These are phyloP conservation scores for Formica exsecta DNA, from an alignment of 1,140 invertebrate species.

Conservation along the genomic window DNA sequence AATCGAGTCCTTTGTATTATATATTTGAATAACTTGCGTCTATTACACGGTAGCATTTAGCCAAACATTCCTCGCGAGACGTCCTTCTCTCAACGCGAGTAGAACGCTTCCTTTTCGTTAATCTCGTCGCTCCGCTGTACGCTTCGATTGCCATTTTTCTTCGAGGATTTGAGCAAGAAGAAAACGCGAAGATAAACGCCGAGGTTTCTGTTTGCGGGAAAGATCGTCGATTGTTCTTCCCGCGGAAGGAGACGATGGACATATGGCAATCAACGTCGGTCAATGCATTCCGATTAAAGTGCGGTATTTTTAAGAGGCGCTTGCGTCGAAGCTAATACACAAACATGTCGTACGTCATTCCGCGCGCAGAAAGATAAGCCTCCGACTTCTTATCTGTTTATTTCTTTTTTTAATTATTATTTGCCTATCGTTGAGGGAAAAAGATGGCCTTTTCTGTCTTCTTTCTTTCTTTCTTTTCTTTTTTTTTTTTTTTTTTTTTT, in stretches of 20 bases:
- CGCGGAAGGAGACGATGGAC: background rate
- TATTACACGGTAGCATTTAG: constrained; percentile 68
- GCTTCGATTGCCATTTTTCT: constrained; percentile 40
- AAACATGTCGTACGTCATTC: constrained; percentile 70
- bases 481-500: constrained; percentile 70
- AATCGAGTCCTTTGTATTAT: constrained; percentile 76
- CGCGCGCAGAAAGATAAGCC: constrained; percentile 63
- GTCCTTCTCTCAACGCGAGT: constrained; percentile 69
- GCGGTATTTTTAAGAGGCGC: constrained; percentile 64
- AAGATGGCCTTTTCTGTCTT: constrained; percentile 67
- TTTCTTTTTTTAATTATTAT: constrained; percentile 53
- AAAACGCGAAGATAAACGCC: background rate
- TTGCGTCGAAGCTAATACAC: constrained; percentile 47
- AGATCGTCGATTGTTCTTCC: constrained; percentile 24
- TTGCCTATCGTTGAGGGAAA: constrained; percentile 72
- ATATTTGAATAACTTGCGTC: constrained; percentile 76
- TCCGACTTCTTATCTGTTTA: constrained; percentile 62
- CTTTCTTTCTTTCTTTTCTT: constrained; percentile 48
- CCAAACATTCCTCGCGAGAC: constrained; percentile 70
- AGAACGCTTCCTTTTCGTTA: constrained; percentile 27
- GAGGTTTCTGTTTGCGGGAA: constrained; percentile 7
- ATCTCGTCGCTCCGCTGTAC: background rate
- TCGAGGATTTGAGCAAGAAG: constrained; percentile 32
- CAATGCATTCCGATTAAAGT: constrained; percentile 74
- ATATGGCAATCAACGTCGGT: constrained; percentile 54